These are phyloP conservation scores for Dynastes grantii DNA, from an alignment of 2,888 invertebrate species.

Conservation along the genomic window DNA sequence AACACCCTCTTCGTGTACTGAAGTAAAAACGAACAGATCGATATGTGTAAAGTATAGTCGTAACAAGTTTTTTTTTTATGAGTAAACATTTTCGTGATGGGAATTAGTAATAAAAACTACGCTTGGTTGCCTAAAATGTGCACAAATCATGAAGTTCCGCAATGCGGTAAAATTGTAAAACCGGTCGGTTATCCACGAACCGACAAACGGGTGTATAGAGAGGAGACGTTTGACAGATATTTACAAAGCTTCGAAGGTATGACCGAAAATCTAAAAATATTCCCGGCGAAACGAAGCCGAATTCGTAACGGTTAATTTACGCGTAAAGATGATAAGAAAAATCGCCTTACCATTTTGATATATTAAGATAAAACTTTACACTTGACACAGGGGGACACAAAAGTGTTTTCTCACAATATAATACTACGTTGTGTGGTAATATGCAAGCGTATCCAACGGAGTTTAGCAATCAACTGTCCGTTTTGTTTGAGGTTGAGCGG, in stretches of 20 bases:
- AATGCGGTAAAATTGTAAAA: constrained; percentile 66
- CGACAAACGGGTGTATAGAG: constrained; percentile 53
- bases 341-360: constrained; percentile 69
- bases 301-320: constrained; percentile 6
- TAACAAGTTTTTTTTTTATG: too few species aligned
- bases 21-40: constrained; percentile 28
- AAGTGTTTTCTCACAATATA: constrained; percentile 44
- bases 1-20: constrained; percentile 19
- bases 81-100: neutral
- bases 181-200: constrained; percentile 59
- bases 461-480: constrained; percentile 70
- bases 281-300: constrained; percentile 8
- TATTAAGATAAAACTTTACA: constrained; percentile 64
- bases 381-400: constrained; percentile 41
- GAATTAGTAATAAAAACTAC: neutral
- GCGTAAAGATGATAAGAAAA: constrained; percentile 60
- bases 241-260: constrained; percentile 51
- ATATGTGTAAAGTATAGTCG: neutral
- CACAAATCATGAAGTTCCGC: constrained; percentile 61
- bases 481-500: constrained; percentile 67
- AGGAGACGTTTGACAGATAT: constrained; percentile 64
- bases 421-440: constrained; percentile 56
- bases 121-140: constrained; percentile 47
- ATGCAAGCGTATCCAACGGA: constrained; percentile 53
- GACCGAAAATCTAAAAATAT: constrained; percentile 49